Evolutionary conservation across 2,797 vertebrate species (phyloP).

Genomic region (Acipenser oxyrinchus): DNA sequence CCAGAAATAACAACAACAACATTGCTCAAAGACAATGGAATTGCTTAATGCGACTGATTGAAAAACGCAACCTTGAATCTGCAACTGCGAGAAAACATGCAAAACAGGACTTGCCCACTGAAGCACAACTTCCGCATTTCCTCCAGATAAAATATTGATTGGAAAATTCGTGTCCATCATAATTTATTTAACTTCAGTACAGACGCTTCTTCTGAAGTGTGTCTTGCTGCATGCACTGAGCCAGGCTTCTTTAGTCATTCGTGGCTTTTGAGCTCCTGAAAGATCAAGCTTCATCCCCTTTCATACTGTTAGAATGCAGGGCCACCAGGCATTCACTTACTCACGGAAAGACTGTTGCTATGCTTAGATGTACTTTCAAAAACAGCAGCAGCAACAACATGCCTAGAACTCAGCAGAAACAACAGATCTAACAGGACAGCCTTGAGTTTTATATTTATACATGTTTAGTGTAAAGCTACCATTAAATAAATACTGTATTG

Average conservation of each 20-base stretch:
- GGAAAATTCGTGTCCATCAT: conserved; percentile 16
- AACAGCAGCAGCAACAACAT: not conserved
- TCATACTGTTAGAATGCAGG: conserved; percentile 13
- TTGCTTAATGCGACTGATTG: not conserved
- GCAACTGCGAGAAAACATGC: not conserved
- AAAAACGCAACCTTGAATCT: not conserved
- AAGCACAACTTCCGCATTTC: not conserved
- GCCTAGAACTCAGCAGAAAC: not conserved
- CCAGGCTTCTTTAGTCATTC: conserved; percentile 3
- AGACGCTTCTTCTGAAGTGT: conserved; percentile 14
- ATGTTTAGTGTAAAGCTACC: too few relatives aligned
- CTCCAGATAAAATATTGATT: conserved; percentile 23
- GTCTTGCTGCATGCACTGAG: conserved; percentile 8
- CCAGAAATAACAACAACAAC: not conserved
- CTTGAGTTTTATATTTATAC: too few relatives aligned
- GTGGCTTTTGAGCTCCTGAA: conserved; percentile 9
- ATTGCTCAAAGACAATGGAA: not conserved
- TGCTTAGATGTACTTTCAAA: not conserved
- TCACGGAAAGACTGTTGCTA: too few relatives aligned
- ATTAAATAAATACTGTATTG: too few relatives aligned
- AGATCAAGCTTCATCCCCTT: conserved; percentile 5
- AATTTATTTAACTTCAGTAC: conserved; percentile 25
- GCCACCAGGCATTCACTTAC: not conserved
- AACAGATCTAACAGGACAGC: too few relatives aligned
- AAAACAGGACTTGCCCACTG: too few relatives aligned